Conservation (phyloP, 2,888 invertebrate species). For the Tryphoninae sp. region DNA sequence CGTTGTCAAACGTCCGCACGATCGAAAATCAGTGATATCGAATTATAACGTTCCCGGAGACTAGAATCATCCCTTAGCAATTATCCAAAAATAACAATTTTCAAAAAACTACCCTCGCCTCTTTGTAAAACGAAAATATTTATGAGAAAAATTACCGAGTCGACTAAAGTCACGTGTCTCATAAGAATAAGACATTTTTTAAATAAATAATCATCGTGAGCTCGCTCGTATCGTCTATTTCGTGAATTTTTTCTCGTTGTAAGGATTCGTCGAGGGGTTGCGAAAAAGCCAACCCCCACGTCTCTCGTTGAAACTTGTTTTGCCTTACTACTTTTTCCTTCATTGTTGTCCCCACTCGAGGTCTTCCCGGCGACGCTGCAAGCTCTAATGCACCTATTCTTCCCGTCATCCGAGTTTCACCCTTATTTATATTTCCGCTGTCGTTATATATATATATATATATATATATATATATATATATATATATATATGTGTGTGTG, state of each 20-base stretch:
- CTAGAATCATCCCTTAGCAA: no score
- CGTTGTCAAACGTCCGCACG: constrained; percentile 25
- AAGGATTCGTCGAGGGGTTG: no score
- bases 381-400: constrained; percentile 54
- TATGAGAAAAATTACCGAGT: no score
- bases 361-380: constrained; percentile 19
- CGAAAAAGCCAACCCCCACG: no score
- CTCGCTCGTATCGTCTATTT: no score
- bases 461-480: constrained; percentile 11
- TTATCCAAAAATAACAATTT: no score
- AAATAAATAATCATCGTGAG: no score
- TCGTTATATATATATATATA: constrained; percentile 1
- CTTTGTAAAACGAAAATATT: no score
- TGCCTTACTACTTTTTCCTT: constrained; percentile 21
- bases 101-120: no score
- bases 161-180: no score
- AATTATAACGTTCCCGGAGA: constrained; percentile 33
- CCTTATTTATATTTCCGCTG: constrained; percentile 44
- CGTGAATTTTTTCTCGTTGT: no score
- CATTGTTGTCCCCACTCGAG: constrained; percentile 5
- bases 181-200: no score
- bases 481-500: constrained; percentile 11
- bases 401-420: constrained; percentile 34
- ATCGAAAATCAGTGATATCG: constrained; percentile 52
- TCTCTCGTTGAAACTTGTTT: neutral